Base-by-base conservation (phyloP, 2,113 vertebrate species). In the Petrocephalus microphthalmus region DNA sequence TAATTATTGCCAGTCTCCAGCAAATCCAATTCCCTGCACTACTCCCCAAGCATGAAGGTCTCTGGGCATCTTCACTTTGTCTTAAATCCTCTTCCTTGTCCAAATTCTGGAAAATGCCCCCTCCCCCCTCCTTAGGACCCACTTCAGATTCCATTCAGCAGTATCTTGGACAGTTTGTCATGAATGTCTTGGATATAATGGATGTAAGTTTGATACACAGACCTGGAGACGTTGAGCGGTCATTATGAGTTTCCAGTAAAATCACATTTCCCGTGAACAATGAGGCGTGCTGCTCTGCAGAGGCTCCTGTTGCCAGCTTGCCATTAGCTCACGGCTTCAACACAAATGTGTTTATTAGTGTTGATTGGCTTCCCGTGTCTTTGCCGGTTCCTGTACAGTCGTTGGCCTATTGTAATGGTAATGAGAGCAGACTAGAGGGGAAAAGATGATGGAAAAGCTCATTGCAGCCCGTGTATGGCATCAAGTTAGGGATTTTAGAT, bases 351-450 rank as follows among this genome's bases (percentile, higher is more conserved):
- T 84, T 51, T 84, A 52, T 49, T 51, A 22, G 42, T 29, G 82
- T 84, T 84, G 82, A 84, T 51, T 49, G 49, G 82, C 82, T 51
- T 45, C 82, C 82, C 10, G 45, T 52, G 20, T 84, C 81, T 84
- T 42, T 78, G 33, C 42, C 37, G 45, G 33, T 20, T 45, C 45
- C 81, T 22, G 81, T 47, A 51, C 82, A 84, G 45, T 13, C 5
- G 82, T 52, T 84, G 82, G 10, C 82, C 45, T 84, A 25, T 51
- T 84, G 82, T 84, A 20, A 51, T 84, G 82, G 82, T 84, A 84
- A 84, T 84, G 82, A 84, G n/a, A 52, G 22, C 45, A 52, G 47
- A 25, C 37, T 52, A 51, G 22, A 25, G n/a, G 45, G 20, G 0
- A 8, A 25, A 83, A 84, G 52, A 13, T 25, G 3, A 47, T 15